phyloP scores from a whole-genome alignment of 2,113 vertebrate species.

The Epinephelus fuscoguttatus region DNA sequence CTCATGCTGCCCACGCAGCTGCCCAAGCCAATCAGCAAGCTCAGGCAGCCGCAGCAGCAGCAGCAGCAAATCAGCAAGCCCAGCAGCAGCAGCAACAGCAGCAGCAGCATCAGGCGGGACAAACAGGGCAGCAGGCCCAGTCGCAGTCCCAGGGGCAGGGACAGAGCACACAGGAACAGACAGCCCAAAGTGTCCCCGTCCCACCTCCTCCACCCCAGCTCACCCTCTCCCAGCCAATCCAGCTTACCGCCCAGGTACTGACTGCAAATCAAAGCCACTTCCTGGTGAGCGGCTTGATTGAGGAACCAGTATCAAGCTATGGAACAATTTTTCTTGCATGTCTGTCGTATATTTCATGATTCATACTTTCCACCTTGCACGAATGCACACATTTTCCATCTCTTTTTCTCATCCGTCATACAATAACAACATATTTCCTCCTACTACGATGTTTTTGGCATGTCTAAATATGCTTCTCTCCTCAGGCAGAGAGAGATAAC shows the following conservation, averaged over 20 bases:
- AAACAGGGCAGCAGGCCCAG: conserved; percentile 76
- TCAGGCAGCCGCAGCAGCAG: conserved; percentile 83
- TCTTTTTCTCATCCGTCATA: not conserved
- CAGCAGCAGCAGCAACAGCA: conserved; percentile 78
- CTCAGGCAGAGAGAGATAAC: not conserved
- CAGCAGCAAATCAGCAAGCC: conserved; percentile 84
- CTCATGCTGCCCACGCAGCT: conserved; percentile 80
- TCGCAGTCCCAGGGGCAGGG: conserved; percentile 82
- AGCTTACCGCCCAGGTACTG: conserved; percentile 95
- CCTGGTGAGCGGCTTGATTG: conserved; percentile 41
- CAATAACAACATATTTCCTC: conserved; percentile 23
- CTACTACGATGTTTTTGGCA: not conserved
- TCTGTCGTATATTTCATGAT: conserved; percentile 16
- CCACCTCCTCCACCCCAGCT: conserved; percentile 90
- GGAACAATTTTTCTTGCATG: conserved; percentile 19
- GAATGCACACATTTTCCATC: conserved; percentile 30
- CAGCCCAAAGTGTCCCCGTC: conserved; percentile 81
- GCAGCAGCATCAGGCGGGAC: conserved; percentile 81
- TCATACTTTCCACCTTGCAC: conserved; percentile 49
- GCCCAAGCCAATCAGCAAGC: conserved; percentile 85
- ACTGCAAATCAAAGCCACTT: conserved; percentile 46
- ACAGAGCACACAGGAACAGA: conserved; percentile 85
- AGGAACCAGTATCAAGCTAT: conserved; percentile 25
- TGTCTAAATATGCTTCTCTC: not conserved
- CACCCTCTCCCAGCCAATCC: conserved; percentile 93